Evolutionary conservation across 2,797 vertebrate species (phyloP).

Genomic region (Perodicticus potto): DNA sequence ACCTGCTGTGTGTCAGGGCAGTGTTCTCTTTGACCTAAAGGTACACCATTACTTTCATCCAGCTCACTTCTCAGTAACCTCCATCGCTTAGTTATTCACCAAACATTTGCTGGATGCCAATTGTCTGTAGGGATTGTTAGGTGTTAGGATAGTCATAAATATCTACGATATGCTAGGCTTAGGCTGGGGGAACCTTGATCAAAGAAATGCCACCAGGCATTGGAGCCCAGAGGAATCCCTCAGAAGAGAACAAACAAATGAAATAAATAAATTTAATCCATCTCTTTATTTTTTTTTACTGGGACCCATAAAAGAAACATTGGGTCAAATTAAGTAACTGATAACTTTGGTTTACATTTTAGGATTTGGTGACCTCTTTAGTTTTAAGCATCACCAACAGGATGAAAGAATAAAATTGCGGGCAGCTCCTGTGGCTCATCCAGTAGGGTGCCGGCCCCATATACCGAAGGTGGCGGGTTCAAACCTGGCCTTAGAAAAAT

Average conservation of each 20-base stretch:
- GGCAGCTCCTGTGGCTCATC: too few species aligned
- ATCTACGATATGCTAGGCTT: not conserved
- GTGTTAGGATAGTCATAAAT: not conserved
- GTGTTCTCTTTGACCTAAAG: not conserved
- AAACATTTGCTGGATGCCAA: not conserved
- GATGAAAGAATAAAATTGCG: not conserved
- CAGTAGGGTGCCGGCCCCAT: too few species aligned
- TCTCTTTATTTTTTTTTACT: not conserved
- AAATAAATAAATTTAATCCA: not conserved
- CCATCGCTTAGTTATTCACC: not conserved
- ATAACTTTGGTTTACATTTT: constrained; percentile 6
- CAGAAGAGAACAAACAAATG: not conserved
- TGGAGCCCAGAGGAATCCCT: not conserved
- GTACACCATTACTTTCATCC: not conserved
- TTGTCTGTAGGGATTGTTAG: not conserved
- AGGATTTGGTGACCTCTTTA: not conserved
- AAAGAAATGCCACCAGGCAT: not conserved
- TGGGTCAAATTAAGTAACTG: constrained; percentile 27
- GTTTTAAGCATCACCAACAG: not conserved
- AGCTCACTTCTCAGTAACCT: not conserved
- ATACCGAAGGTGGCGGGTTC: too few species aligned
- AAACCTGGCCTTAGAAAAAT: too few species aligned
- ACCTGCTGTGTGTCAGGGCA: not conserved
- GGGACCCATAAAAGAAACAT: not conserved
- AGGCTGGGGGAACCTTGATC: not conserved